Evolutionary conservation across 2,888 invertebrate species (phyloP), one percentile per base, ranked within the genome.

Genomic region (Petrophora chlorosata): DNA sequence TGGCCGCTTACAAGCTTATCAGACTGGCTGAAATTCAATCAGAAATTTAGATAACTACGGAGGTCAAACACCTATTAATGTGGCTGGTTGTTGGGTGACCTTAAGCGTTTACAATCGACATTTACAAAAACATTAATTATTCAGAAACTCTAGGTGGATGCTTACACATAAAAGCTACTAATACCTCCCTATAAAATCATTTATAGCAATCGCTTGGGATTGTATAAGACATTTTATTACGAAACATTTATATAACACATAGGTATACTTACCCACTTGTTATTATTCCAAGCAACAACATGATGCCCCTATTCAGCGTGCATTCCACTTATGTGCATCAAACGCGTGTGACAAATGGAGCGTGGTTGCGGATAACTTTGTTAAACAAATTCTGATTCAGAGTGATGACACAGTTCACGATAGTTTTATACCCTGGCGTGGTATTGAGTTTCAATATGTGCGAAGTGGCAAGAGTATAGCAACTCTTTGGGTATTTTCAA

Each of bases 271-370:
- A n/a, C n/a, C n/a, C n/a, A n/a, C n/a, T n/a, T n/a, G n/a, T n/a
- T n/a, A n/a, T n/a, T n/a, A 7, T 2, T 7, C 4, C 19, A 19
- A 7, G 1, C 7, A 5, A 19, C 19, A 4, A 5, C 7, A 19
- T 2, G 8, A n/a, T 23, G 7, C 1, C 3, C 2, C 8, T 22
- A 23, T 44, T 28, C 30, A 29, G 30, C 15, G 33, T 28, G 34
- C 28, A 25, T 16, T 14, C 33, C 26, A 46, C 29, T 43, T 33
- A 17, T 30, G 25, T 17, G 61, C 59, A 63, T 64, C 61, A 64
- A 63, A 63, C 56, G 62, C 57, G 54, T 48, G 59, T 44, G 61
- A 56, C 65, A 76, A 79, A 72, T 76, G 64, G 76, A 73, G 72
- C 74, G 70, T 69, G 71, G 59, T 66, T 61, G 63, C 62, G 61